Conservation (phyloP, 2,888 invertebrate genomes). For the Pemphredon lugubris region DNA sequence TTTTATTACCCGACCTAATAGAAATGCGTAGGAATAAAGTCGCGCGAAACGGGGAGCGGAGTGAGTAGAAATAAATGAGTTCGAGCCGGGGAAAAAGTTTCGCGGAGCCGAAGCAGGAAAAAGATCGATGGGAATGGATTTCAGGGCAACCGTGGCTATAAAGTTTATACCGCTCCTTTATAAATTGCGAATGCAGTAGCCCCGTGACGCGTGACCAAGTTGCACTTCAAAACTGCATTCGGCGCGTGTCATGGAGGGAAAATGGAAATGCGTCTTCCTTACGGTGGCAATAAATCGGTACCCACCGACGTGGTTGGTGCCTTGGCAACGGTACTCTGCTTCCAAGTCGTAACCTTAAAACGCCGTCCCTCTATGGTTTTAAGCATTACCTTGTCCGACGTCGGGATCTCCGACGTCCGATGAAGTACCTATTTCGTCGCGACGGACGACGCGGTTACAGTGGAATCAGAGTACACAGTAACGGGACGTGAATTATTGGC, state of each 20-base stretch:
- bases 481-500: no score
- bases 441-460: conserved; percentile 5
- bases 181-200: conserved; percentile 8
- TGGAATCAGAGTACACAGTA: neutral
- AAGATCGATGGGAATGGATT: conserved; percentile 9
- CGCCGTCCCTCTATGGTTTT: conserved; percentile 12
- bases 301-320: conserved; percentile 2
- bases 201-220: conserved; percentile 19
- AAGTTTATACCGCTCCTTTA: conserved; percentile 1
- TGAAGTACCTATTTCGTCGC: conserved; percentile 36
- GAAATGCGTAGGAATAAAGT: no score
- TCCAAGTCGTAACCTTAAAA: conserved; percentile 31
- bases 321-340: conserved; percentile 12
- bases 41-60: neutral
- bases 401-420: conserved; percentile 25
- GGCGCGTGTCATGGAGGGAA: neutral
- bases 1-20: no score
- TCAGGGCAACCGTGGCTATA: neutral
- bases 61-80: neutral
- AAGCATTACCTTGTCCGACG: conserved; percentile 30
- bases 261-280: conserved; percentile 24
- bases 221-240: conserved; percentile 6
- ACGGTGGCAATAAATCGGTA: conserved; percentile 36
- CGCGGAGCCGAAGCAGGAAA: neutral
- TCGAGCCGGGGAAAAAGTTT: neutral